phyloP scores from a whole-genome alignment of 2,797 vertebrate species.

The Nannoperca obscura region DNA sequence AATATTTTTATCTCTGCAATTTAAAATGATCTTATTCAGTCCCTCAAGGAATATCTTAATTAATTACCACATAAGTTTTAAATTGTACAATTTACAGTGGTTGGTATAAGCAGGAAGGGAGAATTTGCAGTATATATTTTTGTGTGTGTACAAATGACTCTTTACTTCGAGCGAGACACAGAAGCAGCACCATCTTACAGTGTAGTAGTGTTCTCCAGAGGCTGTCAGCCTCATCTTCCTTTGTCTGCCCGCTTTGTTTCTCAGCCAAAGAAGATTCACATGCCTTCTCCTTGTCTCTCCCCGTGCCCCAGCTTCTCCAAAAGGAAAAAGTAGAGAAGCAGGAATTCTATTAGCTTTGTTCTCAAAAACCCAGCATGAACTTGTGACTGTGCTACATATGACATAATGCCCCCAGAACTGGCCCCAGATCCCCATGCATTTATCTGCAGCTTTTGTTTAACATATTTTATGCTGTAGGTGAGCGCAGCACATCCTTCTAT shows the following conservation, averaged over 20 bases:
- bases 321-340: conserved; percentile 55
- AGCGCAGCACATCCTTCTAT: conserved; percentile 25
- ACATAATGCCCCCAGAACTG: conserved; percentile 48
- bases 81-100: conserved; percentile 23
- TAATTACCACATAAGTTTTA: background rate
- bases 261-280: conserved; percentile 75
- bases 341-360: conserved; percentile 73
- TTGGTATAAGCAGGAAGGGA: background rate
- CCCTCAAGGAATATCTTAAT: conserved; percentile 8
- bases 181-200: conserved; percentile 56
- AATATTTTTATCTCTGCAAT: conserved; percentile 11
- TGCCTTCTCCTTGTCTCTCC: conserved; percentile 66
- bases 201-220: conserved; percentile 72
- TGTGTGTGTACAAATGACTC: conserved; percentile 29
- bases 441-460: conserved; percentile 47
- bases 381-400: conserved; percentile 55
- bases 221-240: conserved; percentile 78
- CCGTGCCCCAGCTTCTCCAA: conserved; percentile 54
- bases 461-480: conserved; percentile 38
- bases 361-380: conserved; percentile 58
- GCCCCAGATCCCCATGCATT: conserved; percentile 30
- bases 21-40: background rate
- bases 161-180: conserved; percentile 39
- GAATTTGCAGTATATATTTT: conserved; percentile 16
- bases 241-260: conserved; percentile 81